Evolutionary conservation across 2,797 vertebrate species (phyloP).

Genomic region (Clamator glandarius): DNA sequence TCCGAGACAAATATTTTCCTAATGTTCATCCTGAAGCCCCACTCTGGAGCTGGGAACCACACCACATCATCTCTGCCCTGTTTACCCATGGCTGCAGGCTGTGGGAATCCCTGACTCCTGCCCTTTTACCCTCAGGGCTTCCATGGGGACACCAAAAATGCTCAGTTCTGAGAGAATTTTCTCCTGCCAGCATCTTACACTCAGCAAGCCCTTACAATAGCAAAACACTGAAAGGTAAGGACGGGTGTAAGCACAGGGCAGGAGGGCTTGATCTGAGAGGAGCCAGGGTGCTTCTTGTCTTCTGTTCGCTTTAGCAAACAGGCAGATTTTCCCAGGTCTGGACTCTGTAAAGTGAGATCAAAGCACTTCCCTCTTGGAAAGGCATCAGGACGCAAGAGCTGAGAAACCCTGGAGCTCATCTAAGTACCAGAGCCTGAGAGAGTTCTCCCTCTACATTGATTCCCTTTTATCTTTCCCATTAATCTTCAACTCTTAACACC

Average conservation of each 20-base stretch:
- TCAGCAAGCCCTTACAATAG: neutral
- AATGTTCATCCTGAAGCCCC: too few relatives aligned
- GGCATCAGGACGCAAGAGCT: neutral
- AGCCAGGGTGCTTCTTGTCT: neutral
- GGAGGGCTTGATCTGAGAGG: neutral
- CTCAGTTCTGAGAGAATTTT: neutral
- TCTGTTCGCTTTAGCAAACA: neutral
- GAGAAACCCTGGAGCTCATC: neutral
- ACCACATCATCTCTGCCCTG: rapidly evolving
- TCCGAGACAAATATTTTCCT: too few relatives aligned
- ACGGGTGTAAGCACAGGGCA: neutral
- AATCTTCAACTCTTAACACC: neutral
- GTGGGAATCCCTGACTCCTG: neutral
- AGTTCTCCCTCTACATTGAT: neutral
- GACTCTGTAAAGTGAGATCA: neutral
- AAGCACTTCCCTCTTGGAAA: neutral
- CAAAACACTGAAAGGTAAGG: neutral
- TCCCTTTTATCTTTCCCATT: neutral
- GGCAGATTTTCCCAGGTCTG: neutral
- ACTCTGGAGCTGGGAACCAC: neutral
- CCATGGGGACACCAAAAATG: neutral
- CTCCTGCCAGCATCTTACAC: neutral
- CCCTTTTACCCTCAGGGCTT: neutral
- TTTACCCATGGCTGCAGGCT: neutral
- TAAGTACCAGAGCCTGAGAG: neutral